Conservation (phyloP, 1,140 invertebrate genomes). For the Drosophila rufa region DNA sequence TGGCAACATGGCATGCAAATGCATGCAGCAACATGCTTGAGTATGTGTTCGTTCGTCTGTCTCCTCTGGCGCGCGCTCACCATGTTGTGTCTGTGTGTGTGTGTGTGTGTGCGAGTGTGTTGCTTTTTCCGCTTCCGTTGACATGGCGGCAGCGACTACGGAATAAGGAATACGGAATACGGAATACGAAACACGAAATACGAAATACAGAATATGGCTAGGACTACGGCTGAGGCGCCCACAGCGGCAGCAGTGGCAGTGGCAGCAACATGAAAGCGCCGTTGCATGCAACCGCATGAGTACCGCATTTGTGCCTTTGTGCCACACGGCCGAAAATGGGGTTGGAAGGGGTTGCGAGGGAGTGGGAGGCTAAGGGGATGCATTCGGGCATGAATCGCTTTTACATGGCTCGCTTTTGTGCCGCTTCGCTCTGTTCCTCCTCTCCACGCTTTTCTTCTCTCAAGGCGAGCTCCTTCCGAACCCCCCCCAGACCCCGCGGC, state of each 20-base stretch:
- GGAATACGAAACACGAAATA: conserved; percentile 7
- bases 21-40: conserved; percentile 56
- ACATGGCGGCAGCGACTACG: conserved; percentile 65
- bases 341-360: not conserved
- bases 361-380: conserved; percentile 38
- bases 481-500: conserved; percentile 1
- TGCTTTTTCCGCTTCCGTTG: conserved; percentile 81
- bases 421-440: conserved; percentile 26
- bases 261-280: conserved; percentile 73
- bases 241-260: not conserved
- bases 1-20: conserved; percentile 73
- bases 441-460: not conserved
- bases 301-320: conserved; percentile 81
- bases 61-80: conserved; percentile 30
- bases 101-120: conserved; percentile 59
- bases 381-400: conserved; percentile 78
- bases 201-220: conserved; percentile 10
- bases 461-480: conserved; percentile 9
- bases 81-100: conserved; percentile 10
- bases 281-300: conserved; percentile 81
- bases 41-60: conserved; percentile 44
- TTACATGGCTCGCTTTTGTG: conserved; percentile 74
- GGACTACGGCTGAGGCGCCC: conserved; percentile 21
- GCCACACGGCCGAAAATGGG: conserved; percentile 26
- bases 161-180: conserved; percentile 18